Percentiles rank a stretch among this genome's conserved stretches.
These are phyloP conservation scores for Peribatodes rhomboidaria DNA, from an alignment of 2,888 invertebrate species.

Conservation along the genomic window DNA sequence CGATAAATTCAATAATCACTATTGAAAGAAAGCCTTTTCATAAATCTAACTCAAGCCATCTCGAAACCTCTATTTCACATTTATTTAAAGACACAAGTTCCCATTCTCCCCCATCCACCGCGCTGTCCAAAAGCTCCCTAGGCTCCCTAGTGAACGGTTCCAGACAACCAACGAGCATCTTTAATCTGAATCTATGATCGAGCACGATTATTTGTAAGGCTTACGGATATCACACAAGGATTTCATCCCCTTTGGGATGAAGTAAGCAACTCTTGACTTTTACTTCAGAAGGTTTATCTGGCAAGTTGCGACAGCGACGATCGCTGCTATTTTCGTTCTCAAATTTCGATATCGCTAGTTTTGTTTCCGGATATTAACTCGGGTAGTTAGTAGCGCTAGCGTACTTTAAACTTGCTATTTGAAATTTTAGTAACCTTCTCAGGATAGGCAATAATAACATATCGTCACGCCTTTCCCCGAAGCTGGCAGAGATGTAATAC, in stretches of 20 bases:
- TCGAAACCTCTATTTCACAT: neutral
- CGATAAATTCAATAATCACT: no score
- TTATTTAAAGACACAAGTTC: neutral
- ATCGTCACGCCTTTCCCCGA: no score
- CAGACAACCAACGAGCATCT: constrained; percentile 4
- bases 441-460: no score
- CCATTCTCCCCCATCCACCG: neutral
- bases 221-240: no score
- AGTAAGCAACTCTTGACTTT: neutral
- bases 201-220: constrained; percentile 18
- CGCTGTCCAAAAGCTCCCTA: constrained; percentile 3
- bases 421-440: no score
- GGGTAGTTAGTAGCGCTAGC: no score
- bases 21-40: neutral
- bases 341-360: no score
- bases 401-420: no score
- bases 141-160: constrained; percentile 17
- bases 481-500: no score
- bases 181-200: constrained; percentile 24
- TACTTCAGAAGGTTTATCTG: neutral
- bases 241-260: neutral
- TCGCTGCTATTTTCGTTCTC: neutral
- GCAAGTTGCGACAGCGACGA: neutral
- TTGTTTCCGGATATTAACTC: no score
- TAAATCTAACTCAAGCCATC: no score